Conservation (phyloP, 2,888 invertebrate species). For the Meiosimyza platycephala region DNA sequence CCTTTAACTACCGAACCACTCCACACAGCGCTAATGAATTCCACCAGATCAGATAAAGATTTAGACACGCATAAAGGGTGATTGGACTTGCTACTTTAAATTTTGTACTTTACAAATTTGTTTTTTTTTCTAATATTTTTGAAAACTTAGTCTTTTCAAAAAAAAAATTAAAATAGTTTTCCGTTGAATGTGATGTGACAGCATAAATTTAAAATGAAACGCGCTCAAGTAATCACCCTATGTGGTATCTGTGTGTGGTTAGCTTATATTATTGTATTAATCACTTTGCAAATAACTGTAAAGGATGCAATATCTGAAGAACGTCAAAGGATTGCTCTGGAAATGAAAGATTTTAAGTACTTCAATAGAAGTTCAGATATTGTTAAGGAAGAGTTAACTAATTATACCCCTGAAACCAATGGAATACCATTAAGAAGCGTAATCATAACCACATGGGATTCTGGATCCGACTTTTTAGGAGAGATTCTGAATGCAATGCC, state of each 20-base stretch:
- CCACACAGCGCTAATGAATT: too few species aligned
- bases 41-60: too few species aligned
- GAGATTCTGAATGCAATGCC: conserved; percentile 78
- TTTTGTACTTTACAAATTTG: too few species aligned
- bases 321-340: conserved; percentile 69
- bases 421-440: conserved; percentile 81
- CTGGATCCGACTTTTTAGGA: conserved; percentile 90
- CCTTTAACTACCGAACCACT: too few species aligned
- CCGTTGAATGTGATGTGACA: too few species aligned
- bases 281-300: neutral
- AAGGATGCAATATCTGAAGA: conserved; percentile 57
- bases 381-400: conserved; percentile 63
- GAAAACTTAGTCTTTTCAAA: too few species aligned
- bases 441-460: conserved; percentile 89
- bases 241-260: conserved; percentile 14
- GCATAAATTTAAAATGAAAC: conserved; percentile 13
- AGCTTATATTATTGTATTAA: conserved; percentile 10
- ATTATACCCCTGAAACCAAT: conserved; percentile 72
- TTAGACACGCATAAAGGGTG: too few species aligned
- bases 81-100: too few species aligned
- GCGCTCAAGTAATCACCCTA: conserved; percentile 6
- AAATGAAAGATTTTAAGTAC: conserved; percentile 74
- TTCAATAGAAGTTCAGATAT: conserved; percentile 69
- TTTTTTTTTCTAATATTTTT: too few species aligned
- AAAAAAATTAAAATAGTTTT: too few species aligned